These are phyloP conservation scores for Pimephales promelas DNA, from an alignment of 2,113 vertebrate genomes.

Conservation along the genomic window DNA sequence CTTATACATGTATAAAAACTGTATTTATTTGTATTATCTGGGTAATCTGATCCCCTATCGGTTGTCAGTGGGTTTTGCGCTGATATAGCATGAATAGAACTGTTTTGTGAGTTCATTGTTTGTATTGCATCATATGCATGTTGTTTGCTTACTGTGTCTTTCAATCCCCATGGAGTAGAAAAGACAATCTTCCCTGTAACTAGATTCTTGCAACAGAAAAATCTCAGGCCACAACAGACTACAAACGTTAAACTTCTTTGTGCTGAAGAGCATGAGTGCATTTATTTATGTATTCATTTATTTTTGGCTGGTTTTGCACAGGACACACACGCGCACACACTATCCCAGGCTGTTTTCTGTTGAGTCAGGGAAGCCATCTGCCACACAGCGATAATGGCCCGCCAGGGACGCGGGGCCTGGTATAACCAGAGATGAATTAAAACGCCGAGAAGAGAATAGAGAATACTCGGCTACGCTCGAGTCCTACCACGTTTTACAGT, in stretches of 20 bases:
- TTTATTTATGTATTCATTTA: constrained; percentile 59
- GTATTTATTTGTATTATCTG: neutral
- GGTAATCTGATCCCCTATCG: neutral
- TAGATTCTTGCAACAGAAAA: constrained; percentile 42
- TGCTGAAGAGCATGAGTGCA: constrained; percentile 56
- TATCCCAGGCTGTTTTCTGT: constrained; percentile 72
- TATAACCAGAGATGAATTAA: constrained; percentile 67
- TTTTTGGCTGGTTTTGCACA: constrained; percentile 60
- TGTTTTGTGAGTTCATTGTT: neutral
- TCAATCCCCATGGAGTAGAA: constrained; percentile 18
- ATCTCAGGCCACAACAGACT: constrained; percentile 58
- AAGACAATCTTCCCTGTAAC: constrained; percentile 33
- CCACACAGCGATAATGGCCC: constrained; percentile 75
- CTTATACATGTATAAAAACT: neutral
- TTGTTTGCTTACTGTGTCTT: neutral
- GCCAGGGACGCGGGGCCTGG: constrained; percentile 68
- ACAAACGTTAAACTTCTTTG: constrained; percentile 65
- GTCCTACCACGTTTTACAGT: constrained; percentile 45
- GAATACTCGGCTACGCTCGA: constrained; percentile 60
- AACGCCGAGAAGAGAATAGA: constrained; percentile 64
- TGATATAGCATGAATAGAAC: neutral
- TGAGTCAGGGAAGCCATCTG: constrained; percentile 78
- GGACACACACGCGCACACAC: constrained; percentile 51
- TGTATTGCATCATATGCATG: neutral
- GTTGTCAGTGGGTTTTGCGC: neutral